Evolutionary conservation across 2,113 vertebrate species (phyloP).

Genomic region (Onychostruthus taczanowskii): DNA sequence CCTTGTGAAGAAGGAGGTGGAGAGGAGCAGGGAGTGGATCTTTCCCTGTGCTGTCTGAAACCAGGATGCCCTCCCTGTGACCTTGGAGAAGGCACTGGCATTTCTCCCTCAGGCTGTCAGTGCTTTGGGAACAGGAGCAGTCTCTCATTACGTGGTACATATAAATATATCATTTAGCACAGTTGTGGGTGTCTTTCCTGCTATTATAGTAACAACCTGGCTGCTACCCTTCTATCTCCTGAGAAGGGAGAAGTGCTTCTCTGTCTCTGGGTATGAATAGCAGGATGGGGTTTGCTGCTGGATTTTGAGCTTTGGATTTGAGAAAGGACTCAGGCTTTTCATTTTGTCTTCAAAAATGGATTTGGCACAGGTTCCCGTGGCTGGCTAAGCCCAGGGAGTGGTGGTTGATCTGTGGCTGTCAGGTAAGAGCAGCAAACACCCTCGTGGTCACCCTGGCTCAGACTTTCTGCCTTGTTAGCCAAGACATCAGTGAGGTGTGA

Average conservation of each 20-base stretch:
- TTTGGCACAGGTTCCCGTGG: background rate
- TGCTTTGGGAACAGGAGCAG: background rate
- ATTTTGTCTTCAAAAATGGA: background rate
- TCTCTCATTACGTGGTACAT: background rate
- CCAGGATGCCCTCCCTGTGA: background rate
- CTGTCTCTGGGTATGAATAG: background rate
- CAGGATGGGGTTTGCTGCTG: background rate
- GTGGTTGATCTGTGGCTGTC: background rate
- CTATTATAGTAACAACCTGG: slow-evolving; percentile 36
- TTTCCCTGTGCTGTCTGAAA: background rate
- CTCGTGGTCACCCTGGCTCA: background rate
- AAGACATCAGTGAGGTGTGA: background rate
- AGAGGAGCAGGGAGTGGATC: background rate
- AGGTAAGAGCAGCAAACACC: background rate
- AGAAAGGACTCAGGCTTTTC: background rate
- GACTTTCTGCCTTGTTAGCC: background rate
- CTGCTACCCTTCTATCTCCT: background rate
- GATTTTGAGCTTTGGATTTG: background rate
- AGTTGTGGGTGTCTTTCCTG: slow-evolving; percentile 1
- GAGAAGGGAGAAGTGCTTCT: background rate
- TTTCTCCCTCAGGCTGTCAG: slow-evolving; percentile 3
- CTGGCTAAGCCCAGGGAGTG: background rate
- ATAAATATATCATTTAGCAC: slow-evolving; percentile 35
- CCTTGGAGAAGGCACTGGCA: background rate
- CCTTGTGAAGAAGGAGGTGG: background rate